Conservation (phyloP, 2,888 invertebrate genomes). For the Spilarctia lutea region DNA sequence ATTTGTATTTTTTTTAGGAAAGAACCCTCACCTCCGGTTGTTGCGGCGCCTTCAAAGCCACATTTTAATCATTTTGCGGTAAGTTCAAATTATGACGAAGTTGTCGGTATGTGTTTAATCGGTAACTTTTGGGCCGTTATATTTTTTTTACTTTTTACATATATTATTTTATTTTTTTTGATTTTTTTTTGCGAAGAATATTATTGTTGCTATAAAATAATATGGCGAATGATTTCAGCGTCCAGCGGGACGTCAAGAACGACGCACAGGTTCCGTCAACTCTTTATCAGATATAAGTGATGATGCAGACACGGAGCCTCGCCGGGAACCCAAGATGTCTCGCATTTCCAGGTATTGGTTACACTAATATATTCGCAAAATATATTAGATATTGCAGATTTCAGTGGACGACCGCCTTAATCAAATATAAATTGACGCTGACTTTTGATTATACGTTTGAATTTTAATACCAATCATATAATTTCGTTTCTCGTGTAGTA, state of each 20-base stretch:
- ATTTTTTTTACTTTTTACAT: too few species aligned
- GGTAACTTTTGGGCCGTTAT: too few species aligned
- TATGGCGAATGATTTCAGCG: constrained; percentile 47
- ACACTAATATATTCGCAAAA: neutral
- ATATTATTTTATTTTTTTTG: too few species aligned
- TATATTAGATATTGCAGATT: too few species aligned
- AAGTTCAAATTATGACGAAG: constrained; percentile 30
- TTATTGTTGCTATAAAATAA: neutral
- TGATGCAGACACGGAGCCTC: constrained; percentile 35
- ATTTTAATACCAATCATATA: too few species aligned
- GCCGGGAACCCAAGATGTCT: neutral
- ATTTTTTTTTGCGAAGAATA: neutral
- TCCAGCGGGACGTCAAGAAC: constrained; percentile 55
- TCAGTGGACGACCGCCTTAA: too few species aligned
- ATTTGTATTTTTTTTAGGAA: constrained; percentile 40
- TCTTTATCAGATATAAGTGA: constrained; percentile 79
- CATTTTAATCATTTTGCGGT: constrained; percentile 57
- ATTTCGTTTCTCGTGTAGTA: too few species aligned
- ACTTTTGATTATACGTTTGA: too few species aligned
- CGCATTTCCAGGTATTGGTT: constrained; percentile 10
- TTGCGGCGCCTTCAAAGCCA: constrained; percentile 79
- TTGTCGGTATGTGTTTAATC: neutral
- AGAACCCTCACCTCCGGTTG: constrained; percentile 86
- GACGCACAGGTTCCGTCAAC: constrained; percentile 61
- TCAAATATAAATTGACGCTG: too few species aligned